Percentiles rank a stretch among this genome's conserved stretches.
These are phyloP conservation scores for Myotis vivesi DNA, from an alignment of 2,797 vertebrate genomes.

Conservation along the genomic window DNA sequence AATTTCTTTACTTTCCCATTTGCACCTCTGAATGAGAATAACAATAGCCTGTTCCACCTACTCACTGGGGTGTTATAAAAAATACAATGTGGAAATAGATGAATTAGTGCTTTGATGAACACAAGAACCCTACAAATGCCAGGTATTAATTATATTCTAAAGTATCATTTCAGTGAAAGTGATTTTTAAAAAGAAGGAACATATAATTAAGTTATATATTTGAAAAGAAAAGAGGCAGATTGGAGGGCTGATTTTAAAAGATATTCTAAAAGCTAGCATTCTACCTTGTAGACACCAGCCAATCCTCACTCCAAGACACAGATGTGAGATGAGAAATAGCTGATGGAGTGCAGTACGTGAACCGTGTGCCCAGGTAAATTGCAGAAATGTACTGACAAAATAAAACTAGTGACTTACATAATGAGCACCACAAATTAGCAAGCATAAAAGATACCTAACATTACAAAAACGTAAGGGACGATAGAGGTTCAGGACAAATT, in stretches of 20 bases:
- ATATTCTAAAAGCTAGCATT: conserved; percentile 57
- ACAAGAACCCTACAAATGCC: conserved; percentile 25
- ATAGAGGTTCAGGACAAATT: not conserved
- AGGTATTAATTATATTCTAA: conserved; percentile 67
- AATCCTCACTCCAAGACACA: conserved; percentile 31
- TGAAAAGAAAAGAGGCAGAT: conserved; percentile 56
- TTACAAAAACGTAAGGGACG: not conserved
- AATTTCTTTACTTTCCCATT: not conserved
- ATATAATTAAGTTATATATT: conserved; percentile 67
- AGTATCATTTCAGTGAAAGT: conserved; percentile 55
- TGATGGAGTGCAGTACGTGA: not conserved
- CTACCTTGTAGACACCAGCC: conserved; percentile 48
- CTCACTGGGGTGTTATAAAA: not conserved
- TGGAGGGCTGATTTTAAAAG: conserved; percentile 52
- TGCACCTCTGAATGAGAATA: conserved; percentile 32
- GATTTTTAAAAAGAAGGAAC: conserved; percentile 46
- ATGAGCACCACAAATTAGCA: conserved; percentile 44
- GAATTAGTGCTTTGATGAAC: conserved; percentile 47
- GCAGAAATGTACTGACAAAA: conserved; percentile 46
- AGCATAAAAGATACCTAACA: not conserved
- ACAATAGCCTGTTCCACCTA: not conserved
- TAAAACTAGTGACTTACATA: conserved; percentile 46
- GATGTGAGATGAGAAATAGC: not conserved
- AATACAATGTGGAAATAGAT: conserved; percentile 44
- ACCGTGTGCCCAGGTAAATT: not conserved